A percentile compares a stretch with the other conserved stretches of the same genome.
These are phyloP conservation scores for Cantharis rufa DNA, from an alignment of 2,888 invertebrate genomes.

Conservation along the genomic window DNA sequence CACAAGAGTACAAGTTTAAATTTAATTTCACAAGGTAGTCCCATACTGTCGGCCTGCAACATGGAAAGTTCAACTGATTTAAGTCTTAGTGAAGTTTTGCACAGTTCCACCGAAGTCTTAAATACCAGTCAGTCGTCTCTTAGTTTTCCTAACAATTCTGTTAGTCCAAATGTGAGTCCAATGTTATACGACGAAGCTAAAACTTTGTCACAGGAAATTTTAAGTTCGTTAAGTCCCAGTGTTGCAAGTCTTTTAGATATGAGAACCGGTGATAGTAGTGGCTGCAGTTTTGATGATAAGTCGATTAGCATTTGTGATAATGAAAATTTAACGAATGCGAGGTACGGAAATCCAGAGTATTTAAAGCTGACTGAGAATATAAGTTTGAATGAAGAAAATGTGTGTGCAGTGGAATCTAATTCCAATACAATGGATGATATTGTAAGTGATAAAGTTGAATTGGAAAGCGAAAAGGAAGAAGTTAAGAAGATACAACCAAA, in stretches of 20 bases:
- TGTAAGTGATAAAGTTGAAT: background rate
- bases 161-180: constrained; percentile 51
- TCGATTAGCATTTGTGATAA: constrained; percentile 16
- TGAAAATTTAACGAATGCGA: constrained; percentile 12
- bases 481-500: background rate
- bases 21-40: constrained; percentile 4
- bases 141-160: constrained; percentile 48
- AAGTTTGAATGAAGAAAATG: constrained; percentile 24
- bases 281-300: constrained; percentile 30
- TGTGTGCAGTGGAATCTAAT: background rate
- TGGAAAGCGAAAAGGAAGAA: background rate
- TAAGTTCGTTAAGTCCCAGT: constrained; percentile 34
- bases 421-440: background rate
- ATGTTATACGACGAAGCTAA: constrained; percentile 36
- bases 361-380: constrained; percentile 27
- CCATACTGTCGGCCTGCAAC: constrained; percentile 36
- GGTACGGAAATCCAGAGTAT: constrained; percentile 24
- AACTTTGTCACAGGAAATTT: constrained; percentile 30
- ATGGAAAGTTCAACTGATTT: constrained; percentile 43
- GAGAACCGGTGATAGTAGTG: constrained; percentile 37
- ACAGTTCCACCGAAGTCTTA: constrained; percentile 47
- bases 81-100: constrained; percentile 49
- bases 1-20: constrained; percentile 11
- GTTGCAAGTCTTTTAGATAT: constrained; percentile 46
- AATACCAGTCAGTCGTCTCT: constrained; percentile 57